Evolutionary conservation across 2,797 vertebrate species (phyloP), one percentile per base, ranked within the genome.

Genomic region (Sebastolobus altivelis): DNA sequence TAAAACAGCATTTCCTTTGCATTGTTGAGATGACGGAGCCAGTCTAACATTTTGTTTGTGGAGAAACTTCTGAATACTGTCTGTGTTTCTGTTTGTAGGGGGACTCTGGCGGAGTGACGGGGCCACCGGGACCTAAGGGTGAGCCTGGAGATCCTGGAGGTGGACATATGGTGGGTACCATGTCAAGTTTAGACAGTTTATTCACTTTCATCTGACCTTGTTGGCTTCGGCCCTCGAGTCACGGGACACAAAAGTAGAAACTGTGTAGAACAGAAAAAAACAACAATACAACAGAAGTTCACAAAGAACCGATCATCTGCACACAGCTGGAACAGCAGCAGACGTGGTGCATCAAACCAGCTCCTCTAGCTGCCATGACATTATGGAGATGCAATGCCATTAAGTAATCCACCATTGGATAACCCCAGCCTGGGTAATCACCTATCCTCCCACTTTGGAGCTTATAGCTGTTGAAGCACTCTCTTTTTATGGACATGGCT

Each of bases 121-220:
- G 97, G 5, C 96, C 94, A 0, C 96, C 94, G 35, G 98, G 98
- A 59, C 92, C 93, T 46, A 99, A 98, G 95, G 98, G 98, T 6
- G 97, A 99, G 69, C 93, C 95, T 65, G 98, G 97, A 49, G 95
- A 96, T 87, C 95, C 96, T 66, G 97, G 96, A 84, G 90, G 85
- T 83, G 96, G 95, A 85, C 91, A 91, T 88, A 93, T 94, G 82
- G 98, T 99, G 93, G 92, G 96, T 93, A 80, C 35, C 62, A 65
- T 37, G 43, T 79, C 12, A 31, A 75, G 40, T 75, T 66, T 67
- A 74, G 37, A 79, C 43, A 38, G 40, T 25, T 25, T 25, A 8
- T 16, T 54, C 43, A 74, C 9, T 78, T 82, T 77, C 12, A 35
- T 59, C 46, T 73, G 38, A 73, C 59, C 33, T 65, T 54, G 22